These are phyloP conservation scores for Rhincodon typus DNA, from an alignment of 2,797 vertebrate species.

Conservation along the genomic window DNA sequence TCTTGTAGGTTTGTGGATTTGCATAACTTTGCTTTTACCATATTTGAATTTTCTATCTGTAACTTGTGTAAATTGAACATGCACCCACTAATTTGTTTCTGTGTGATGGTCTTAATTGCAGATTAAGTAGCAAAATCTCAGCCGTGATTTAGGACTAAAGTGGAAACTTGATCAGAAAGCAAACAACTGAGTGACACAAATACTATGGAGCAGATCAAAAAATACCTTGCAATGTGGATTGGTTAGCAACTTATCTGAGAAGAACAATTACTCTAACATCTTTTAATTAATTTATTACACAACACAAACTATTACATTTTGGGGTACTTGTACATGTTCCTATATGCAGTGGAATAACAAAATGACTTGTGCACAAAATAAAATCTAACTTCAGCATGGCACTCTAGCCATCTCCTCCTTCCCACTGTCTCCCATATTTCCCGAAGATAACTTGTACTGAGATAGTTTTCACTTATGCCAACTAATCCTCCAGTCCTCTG, in stretches of 20 bases:
- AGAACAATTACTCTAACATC: neutral
- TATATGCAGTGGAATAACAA: neutral
- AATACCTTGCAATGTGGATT: neutral
- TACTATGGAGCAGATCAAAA: neutral
- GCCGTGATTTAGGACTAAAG: neutral
- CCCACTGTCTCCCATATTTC: neutral
- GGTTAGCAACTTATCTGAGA: neutral
- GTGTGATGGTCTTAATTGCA: neutral
- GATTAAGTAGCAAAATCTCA: neutral
- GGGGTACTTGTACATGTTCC: neutral
- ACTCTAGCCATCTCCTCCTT: neutral
- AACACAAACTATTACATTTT: neutral
- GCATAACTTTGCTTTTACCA: neutral
- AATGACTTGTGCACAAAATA: neutral
- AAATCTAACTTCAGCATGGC: too few relatives aligned
- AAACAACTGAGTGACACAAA: neutral
- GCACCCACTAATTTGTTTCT: neutral
- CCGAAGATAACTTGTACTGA: neutral
- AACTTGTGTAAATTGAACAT: neutral
- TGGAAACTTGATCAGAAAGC: neutral
- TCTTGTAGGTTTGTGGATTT: neutral
- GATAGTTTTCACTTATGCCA: neutral
- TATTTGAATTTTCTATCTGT: neutral
- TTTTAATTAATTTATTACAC: neutral
- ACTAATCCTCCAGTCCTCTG: neutral